These are phyloP conservation scores for Tachina grossa DNA, from an alignment of 2,888 invertebrate species.

Conservation along the genomic window DNA sequence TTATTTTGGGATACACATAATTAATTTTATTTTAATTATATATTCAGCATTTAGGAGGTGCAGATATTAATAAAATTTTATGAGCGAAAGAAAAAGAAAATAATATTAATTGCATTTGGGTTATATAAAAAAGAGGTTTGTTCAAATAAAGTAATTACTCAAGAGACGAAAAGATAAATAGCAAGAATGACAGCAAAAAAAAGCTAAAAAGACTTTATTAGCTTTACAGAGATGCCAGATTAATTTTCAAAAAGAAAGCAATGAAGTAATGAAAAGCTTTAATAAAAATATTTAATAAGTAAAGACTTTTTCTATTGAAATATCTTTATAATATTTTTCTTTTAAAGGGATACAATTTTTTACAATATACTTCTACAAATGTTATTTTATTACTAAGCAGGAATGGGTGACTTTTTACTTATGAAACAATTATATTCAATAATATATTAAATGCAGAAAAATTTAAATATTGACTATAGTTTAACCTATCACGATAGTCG, in stretches of 20 bases:
- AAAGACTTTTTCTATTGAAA: no score
- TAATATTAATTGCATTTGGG: not conserved
- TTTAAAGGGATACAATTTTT: no score
- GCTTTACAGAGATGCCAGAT: not conserved
- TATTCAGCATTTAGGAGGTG: slow-evolving; percentile 16
- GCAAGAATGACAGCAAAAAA: no score
- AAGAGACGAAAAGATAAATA: not conserved
- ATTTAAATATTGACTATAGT: no score
- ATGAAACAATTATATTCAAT: no score
- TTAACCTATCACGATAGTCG: no score
- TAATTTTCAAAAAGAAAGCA: not conserved
- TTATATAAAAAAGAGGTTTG: not conserved
- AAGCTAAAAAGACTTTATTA: not conserved
- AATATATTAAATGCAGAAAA: no score
- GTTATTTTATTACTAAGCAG: no score
- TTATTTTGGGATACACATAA: slow-evolving; percentile 7
- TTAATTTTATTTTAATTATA: slow-evolving; percentile 52
- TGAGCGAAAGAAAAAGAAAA: slow-evolving; percentile 4
- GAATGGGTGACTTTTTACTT: no score
- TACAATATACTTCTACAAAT: no score
- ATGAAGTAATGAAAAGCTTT: not conserved
- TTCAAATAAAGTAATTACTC: slow-evolving; percentile 20
- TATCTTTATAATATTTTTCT: no score
- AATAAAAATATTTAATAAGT: not conserved
- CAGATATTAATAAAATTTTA: slow-evolving; percentile 43